Evolutionary conservation across 2,888 invertebrate species (phyloP).

Genomic region (Athalia circularis): DNA sequence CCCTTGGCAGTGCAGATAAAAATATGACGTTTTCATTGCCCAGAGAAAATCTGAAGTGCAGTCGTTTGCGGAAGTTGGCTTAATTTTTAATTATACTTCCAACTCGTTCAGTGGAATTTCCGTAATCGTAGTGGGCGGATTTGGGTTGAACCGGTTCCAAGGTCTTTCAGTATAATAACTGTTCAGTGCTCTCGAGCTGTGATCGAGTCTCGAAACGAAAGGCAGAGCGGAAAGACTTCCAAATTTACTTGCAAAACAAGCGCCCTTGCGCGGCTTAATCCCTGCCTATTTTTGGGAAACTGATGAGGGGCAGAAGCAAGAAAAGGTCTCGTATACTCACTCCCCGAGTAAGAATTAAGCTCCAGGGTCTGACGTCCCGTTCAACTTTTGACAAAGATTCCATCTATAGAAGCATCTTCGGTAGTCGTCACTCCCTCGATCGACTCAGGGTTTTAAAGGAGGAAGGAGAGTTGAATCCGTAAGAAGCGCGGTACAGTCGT

Average conservation of each 20-base stretch:
- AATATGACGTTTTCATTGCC: neutral
- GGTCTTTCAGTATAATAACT: slow-evolving; percentile 11
- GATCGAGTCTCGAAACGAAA: neutral
- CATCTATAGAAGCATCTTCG: neutral
- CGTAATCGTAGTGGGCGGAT: neutral
- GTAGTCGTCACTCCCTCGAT: slow-evolving; percentile 16
- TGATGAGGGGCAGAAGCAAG: too few species aligned
- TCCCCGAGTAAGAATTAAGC: slow-evolving; percentile 3
- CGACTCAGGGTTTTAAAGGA: slow-evolving; percentile 17
- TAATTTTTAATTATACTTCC: slow-evolving; percentile 13
- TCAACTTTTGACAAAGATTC: slow-evolving; percentile 14
- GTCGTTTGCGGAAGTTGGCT: neutral
- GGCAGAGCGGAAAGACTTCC: neutral
- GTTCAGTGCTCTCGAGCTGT: neutral
- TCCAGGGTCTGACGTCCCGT: slow-evolving; percentile 10
- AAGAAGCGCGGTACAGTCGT: neutral
- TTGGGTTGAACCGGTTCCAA: slow-evolving; percentile 15
- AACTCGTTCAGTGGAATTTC: neutral
- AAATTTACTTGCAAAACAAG: slow-evolving; percentile 8
- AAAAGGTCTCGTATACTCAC: neutral
- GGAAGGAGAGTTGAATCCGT: slow-evolving; percentile 28
- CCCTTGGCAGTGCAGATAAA: neutral
- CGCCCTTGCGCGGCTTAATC: neutral
- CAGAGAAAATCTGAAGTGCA: neutral
- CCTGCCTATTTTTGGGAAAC: slow-evolving; percentile 12